phyloP scores from a whole-genome alignment of 2,888 invertebrate genomes.

The Eupeodes latifasciatus region DNA sequence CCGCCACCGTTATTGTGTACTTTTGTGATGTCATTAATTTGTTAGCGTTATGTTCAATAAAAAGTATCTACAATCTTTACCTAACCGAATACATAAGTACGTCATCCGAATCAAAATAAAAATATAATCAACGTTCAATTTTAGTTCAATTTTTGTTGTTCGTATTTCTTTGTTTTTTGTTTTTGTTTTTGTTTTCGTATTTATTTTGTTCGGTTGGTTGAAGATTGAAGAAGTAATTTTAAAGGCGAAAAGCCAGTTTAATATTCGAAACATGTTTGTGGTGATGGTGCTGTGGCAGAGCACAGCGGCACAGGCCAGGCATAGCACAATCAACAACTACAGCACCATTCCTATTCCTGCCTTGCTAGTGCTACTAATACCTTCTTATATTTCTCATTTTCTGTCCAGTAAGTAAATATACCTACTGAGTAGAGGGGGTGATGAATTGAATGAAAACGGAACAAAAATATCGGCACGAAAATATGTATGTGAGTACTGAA shows the following conservation, averaged over 20 bases:
- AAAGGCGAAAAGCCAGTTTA: slow-evolving; percentile 15
- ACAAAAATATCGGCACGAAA: neutral
- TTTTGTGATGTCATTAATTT: slow-evolving; percentile 10
- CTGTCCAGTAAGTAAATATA: neutral
- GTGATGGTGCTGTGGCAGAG: too few relatives aligned
- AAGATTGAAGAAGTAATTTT: too few relatives aligned
- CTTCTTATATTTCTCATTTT: neutral
- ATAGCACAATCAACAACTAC: neutral
- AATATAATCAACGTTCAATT: neutral
- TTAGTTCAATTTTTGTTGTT: neutral
- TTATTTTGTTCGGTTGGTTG: neutral
- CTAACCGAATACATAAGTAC: neutral
- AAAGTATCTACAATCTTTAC: neutral
- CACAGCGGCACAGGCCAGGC: too few relatives aligned
- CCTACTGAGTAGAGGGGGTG: neutral
- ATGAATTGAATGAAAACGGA: neutral
- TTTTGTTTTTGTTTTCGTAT: neutral
- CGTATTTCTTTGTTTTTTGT: neutral
- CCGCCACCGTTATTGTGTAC: too few relatives aligned
- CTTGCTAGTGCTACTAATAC: too few relatives aligned
- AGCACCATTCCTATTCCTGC: neutral
- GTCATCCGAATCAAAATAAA: neutral
- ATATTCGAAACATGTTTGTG: slow-evolving; percentile 5
- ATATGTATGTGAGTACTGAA: neutral
- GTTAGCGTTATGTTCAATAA: neutral